Evolutionary conservation across 2,113 vertebrate species (phyloP).

Genomic region (Notarius lentiginosus): DNA sequence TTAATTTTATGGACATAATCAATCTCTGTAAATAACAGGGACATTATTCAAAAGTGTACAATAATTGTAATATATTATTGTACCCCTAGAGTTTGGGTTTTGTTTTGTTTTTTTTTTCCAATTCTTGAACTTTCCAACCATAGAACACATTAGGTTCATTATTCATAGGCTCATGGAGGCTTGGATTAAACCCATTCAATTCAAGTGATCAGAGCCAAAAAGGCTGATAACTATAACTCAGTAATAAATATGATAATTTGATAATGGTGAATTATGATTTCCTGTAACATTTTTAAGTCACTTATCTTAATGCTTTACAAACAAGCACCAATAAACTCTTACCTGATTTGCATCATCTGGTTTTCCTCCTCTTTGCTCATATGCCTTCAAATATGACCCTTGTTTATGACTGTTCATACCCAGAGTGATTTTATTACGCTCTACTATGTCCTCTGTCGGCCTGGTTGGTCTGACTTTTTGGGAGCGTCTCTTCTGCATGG

Average conservation of each 20-base stretch:
- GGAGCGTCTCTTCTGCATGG: background rate
- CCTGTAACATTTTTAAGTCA: too few relatives aligned
- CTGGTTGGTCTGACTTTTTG: constrained; percentile 49
- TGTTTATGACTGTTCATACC: constrained; percentile 67
- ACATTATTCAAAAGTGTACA: background rate
- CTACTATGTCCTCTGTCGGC: constrained; percentile 73
- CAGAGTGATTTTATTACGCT: constrained; percentile 83
- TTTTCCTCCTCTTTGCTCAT: constrained; percentile 68
- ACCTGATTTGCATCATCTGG: constrained; percentile 67
- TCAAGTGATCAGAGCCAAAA: background rate
- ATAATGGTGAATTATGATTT: background rate
- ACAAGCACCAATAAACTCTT: constrained; percentile 43
- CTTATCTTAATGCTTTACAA: too few relatives aligned
- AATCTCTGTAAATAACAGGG: background rate
- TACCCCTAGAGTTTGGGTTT: background rate
- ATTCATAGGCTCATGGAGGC: background rate
- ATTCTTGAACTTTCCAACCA: background rate
- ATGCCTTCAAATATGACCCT: constrained; percentile 76
- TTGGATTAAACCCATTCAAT: background rate
- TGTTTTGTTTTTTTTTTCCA: background rate
- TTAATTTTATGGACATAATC: background rate
- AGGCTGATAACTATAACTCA: background rate
- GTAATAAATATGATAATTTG: background rate
- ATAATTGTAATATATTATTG: background rate
- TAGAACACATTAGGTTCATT: background rate